Base-by-base conservation (phyloP, 2,113 vertebrate species). In the Phylloscopus trochiloides region DNA sequence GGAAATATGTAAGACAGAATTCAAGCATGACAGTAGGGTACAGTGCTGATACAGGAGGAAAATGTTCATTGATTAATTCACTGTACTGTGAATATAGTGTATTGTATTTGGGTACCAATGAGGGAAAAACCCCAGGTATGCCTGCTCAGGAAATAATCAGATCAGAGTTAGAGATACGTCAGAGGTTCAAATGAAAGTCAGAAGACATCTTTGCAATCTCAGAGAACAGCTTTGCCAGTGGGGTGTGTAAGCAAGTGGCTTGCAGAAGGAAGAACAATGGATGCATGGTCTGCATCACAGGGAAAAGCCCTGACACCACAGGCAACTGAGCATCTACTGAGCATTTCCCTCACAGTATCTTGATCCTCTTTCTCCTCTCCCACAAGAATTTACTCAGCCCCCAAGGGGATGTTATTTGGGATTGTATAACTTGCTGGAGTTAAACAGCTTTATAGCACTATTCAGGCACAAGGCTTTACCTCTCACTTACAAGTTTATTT, bases 401-500 rank as follows among this genome's bases (percentile, higher is more conserved):
- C 68, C 72, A 81, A 52, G 65, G 76, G 86, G 45, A 17, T 87
- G 58, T 84, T 91, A 67, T 93, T 86, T 87, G 76, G 87, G 80
- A 68, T 73, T 71, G 59, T 83, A 76, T 90, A 80, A 94, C 75
- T 89, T 54, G 40, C 55, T 58, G 14, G 63, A 94, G 86, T 91
- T 94, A 89, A 92, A 89, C 80, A 94, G 68, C 70, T 95, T 96
- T 96, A 94, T 96, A 81, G 83, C 77, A 42, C 93, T 87, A 75
- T 92, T 92, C 76, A 95, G 89, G 74, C 75, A 79, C 73, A 89
- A 81, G 95, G 51, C 57, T 92, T 92, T 96, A 73, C 83, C 68
- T 78, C 89, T 96, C 80, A 85, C 88, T 91, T 89, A 75, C 17
- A 80, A 87, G 83, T 96, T 96, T 95, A 92, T 94, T 91, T 97